A percentile compares a stretch with the other conserved stretches of the same genome.
Conservation (phyloP, 2,797 vertebrate genomes). For the Propithecus deckenii region DNA sequence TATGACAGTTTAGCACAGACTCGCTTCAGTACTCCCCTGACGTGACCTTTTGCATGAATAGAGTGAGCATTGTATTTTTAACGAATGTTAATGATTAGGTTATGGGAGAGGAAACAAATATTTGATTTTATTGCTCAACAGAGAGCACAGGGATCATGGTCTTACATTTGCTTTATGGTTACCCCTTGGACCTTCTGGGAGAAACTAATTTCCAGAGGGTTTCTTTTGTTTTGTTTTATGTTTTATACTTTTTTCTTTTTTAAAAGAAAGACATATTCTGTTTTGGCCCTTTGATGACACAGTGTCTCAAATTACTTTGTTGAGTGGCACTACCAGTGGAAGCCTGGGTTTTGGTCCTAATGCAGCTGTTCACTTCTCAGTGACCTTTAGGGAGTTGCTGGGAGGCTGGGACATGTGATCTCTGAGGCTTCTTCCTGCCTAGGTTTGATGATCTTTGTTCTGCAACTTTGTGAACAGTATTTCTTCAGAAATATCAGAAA, state of each 20-base stretch:
- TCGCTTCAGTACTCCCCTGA: neutral
- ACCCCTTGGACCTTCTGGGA: constrained; percentile 66
- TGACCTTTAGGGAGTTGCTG: neutral
- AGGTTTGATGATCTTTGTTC: neutral
- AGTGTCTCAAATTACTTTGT: neutral
- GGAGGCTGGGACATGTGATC: neutral
- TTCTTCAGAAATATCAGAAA: neutral
- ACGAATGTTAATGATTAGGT: constrained; percentile 87
- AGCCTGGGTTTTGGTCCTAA: neutral
- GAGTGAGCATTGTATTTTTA: constrained; percentile 70
- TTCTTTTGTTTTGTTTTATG: neutral
- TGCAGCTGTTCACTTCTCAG: neutral
- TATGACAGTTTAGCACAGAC: neutral
- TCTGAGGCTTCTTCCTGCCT: neutral
- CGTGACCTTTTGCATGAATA: constrained; percentile 73
- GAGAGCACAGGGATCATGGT: constrained; percentile 53
- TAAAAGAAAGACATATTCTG: neutral
- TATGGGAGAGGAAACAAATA: constrained; percentile 88
- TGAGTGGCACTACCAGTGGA: neutral
- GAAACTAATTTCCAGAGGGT: neutral
- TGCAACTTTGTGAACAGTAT: neutral
- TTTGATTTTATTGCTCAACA: constrained; percentile 88
- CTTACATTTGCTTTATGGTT: constrained; percentile 70
- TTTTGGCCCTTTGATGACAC: neutral
- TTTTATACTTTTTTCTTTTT: neutral